These are phyloP conservation scores for Orestias chungarensis DNA, from an alignment of 2,797 vertebrate genomes.

Conservation along the genomic window DNA sequence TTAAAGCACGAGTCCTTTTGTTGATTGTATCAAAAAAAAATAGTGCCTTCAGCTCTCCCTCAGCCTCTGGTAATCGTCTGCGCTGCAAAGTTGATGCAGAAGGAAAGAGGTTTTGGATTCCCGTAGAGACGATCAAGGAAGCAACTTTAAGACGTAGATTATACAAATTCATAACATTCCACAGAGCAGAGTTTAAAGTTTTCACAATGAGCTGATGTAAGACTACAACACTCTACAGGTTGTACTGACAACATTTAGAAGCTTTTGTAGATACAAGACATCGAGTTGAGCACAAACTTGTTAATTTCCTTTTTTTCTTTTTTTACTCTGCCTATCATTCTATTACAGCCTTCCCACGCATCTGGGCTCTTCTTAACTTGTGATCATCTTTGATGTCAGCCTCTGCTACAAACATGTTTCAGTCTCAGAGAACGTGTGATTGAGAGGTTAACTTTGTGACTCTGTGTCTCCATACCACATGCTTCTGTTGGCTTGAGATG, in stretches of 20 bases:
- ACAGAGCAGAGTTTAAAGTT: conserved; percentile 4
- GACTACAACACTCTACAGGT: conserved; percentile 8
- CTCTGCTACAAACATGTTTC: conserved; percentile 17
- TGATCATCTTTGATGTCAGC: conserved; percentile 28
- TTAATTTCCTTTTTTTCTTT: conserved; percentile 20
- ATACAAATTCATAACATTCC: conserved; percentile 35
- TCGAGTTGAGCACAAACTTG: conserved; percentile 14
- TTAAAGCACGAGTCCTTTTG: conserved; percentile 18
- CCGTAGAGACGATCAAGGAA: conserved; percentile 14
- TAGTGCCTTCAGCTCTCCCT: conserved; percentile 54
- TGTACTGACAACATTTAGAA: conserved; percentile 20
- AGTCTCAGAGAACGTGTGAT: conserved; percentile 29
- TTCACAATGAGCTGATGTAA: neutral
- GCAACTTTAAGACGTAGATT: neutral
- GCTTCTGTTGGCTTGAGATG: conserved; percentile 47
- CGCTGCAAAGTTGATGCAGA: conserved; percentile 9
- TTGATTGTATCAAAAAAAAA: conserved; percentile 53
- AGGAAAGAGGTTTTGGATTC: conserved; percentile 40
- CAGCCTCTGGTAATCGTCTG: conserved; percentile 4
- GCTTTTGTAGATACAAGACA: conserved; percentile 23
- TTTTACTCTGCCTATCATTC: conserved; percentile 63
- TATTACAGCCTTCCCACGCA: conserved; percentile 60
- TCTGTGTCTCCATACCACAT: conserved; percentile 6
- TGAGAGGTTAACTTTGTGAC: conserved; percentile 12
- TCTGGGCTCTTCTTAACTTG: conserved; percentile 43